Evolutionary conservation across 2,888 invertebrate species (phyloP), one percentile per base, ranked within the genome.

Genomic region (Cerastoderma edule): DNA sequence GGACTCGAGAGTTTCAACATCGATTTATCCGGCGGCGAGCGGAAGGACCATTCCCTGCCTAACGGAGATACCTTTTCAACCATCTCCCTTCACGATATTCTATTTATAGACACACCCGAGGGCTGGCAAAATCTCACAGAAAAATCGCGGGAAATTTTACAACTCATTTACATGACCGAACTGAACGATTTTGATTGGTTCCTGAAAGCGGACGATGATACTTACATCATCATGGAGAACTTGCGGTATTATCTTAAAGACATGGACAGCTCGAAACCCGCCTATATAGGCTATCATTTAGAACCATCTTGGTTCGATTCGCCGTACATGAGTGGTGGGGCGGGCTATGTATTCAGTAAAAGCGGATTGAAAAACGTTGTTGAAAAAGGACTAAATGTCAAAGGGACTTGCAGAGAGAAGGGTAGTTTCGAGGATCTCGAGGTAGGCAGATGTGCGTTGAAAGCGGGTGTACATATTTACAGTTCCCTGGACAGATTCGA

Each of bases 251-350:
- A 75, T 28, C 35, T 82, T 16, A 72, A 57, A 53, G 65, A 44
- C n/a, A 27, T 78, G 16, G 74, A 78, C n/a, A 44, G 39, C 22
- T 53, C 48, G 4, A 76, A 73, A 57, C 78, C 78, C 0, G 53
- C 72, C 13, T 82, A 82, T 53, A 22, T 77, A 2, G 77, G 82
- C 16, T 82, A 78, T 53, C 74, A 78, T 44, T 60, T 82, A 2
- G 82, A 82, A 57, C 82, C 82, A 0, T 28, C 69, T 16, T 82
- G 76, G 76, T 78, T 63, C 67, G 75, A 78, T 53, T 76, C 76
- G n/a, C 74, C 78, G 32, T 82, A 82, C 39, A 82, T 82, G 82
- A 82, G 82, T 46, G 82, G 82, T 30, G 82, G 82, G 16, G 82
- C 82, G 1, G 82, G 82, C 0, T 82, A 82, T 69, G 75, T 82